phyloP scores from a whole-genome alignment of 2,888 invertebrate species.

The Andricus curvator region DNA sequence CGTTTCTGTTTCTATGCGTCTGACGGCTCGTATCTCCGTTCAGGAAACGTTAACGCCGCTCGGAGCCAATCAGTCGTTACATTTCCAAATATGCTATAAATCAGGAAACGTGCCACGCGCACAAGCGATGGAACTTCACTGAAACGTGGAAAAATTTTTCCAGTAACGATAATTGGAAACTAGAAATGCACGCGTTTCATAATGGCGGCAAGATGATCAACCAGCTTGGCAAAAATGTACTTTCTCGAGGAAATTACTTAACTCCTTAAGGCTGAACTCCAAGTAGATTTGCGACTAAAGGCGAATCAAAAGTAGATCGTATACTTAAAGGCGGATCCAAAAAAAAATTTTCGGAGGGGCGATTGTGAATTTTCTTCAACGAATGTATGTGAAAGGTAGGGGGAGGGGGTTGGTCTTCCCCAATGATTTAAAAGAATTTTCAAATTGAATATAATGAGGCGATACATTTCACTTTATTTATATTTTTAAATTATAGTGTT shows the following conservation, averaged over 20 bases:
- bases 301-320: neutral
- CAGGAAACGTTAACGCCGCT: constrained; percentile 73
- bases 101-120: constrained; percentile 7
- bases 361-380: too few species aligned
- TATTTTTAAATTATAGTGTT: too few species aligned
- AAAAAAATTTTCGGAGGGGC: too few species aligned
- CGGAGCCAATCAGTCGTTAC: constrained; percentile 62
- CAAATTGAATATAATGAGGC: too few species aligned
- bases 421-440: too few species aligned
- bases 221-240: constrained; percentile 52
- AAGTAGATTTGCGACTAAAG: neutral
- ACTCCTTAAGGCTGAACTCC: neutral
- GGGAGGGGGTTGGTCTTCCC: too few species aligned
- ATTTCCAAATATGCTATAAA: constrained; percentile 48
- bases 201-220: constrained; percentile 4
- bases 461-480: too few species aligned
- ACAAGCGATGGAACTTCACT: constrained; percentile 1
- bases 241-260: constrained; percentile 57
- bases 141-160: constrained; percentile 32
- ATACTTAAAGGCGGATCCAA: too few species aligned
- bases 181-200: constrained; percentile 58
- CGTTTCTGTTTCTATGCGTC: constrained; percentile 58
- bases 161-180: constrained; percentile 32
- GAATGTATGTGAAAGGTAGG: too few species aligned
- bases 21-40: constrained; percentile 62